A percentile compares a stretch with the other conserved stretches of the same genome.
Conservation (phyloP, 1,140 invertebrate genomes). For the Sweltsa coloradensis region DNA sequence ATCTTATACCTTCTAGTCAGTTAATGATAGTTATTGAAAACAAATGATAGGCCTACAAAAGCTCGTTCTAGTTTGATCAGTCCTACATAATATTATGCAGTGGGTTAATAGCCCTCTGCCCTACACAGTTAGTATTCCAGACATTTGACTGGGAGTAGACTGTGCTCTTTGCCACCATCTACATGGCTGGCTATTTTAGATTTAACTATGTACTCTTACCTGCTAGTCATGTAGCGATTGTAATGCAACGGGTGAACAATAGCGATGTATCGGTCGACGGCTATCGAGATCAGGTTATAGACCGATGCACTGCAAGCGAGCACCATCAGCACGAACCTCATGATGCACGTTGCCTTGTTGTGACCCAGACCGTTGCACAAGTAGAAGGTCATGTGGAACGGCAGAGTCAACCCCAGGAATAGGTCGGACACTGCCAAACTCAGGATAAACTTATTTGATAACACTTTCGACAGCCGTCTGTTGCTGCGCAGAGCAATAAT, state of each 20-base stretch:
- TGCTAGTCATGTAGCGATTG: constrained; percentile 28
- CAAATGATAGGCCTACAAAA: no score
- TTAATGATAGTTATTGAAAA: no score
- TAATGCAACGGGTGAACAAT: constrained; percentile 72
- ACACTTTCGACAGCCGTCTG: constrained; percentile 44
- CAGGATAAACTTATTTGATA: constrained; percentile 59
- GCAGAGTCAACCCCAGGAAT: constrained; percentile 54
- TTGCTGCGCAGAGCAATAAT: constrained; percentile 53
- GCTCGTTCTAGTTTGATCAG: no score
- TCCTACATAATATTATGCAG: no score
- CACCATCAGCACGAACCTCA: constrained; percentile 55
- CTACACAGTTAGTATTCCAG: no score
- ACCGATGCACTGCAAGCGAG: constrained; percentile 63
- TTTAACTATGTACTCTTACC: no score
- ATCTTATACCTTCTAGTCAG: no score
- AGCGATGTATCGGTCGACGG: constrained; percentile 69
- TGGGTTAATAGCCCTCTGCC: no score
- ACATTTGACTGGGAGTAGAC: no score
- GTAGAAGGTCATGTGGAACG: constrained; percentile 62
- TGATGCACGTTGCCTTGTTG: constrained; percentile 44
- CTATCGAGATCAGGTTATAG: constrained; percentile 69
- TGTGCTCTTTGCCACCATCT: no score
- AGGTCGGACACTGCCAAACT: constrained; percentile 61
- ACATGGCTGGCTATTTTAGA: no score
- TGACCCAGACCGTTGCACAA: constrained; percentile 38